Conservation (phyloP, 1,140 invertebrate species). For the Aradophagus sp. region DNA sequence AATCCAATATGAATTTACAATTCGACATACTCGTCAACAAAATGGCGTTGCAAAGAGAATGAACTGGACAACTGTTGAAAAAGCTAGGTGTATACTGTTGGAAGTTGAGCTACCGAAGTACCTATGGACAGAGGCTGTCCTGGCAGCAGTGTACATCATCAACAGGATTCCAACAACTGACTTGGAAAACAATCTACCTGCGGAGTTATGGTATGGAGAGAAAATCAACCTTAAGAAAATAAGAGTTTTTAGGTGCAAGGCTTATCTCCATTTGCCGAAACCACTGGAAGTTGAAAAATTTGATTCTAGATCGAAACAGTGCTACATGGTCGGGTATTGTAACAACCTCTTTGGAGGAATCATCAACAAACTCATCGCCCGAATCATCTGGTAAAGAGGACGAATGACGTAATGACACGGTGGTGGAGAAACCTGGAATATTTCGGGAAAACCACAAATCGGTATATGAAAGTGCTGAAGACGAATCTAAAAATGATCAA, state of each 20-base stretch:
- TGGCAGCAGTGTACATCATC: constrained; percentile 1
- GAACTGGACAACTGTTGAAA: constrained; percentile 67
- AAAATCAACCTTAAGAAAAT: constrained; percentile 33
- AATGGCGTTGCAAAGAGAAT: constrained; percentile 66
- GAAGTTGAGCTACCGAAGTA: constrained; percentile 58
- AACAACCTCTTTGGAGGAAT: constrained; percentile 46
- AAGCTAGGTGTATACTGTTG: constrained; percentile 63
- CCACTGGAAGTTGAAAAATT: constrained; percentile 32
- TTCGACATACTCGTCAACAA: too few species aligned
- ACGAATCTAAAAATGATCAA: constrained; percentile 15
- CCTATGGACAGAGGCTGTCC: constrained; percentile 67
- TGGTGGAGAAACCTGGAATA: constrained; percentile 55
- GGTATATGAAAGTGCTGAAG: too few species aligned
- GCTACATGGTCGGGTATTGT: constrained; percentile 42
- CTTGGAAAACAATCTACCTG: constrained; percentile 7
- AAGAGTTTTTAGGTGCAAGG: constrained; percentile 40
- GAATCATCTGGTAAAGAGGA: too few species aligned
- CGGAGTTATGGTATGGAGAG: constrained; percentile 4
- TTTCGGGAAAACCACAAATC: constrained; percentile 26
- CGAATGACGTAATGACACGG: too few species aligned
- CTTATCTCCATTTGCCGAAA: constrained; percentile 18
- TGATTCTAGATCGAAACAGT: constrained; percentile 18
- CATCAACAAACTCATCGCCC: too few species aligned
- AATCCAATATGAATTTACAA: too few species aligned
- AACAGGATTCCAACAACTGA: constrained; percentile 9